phyloP scores from a whole-genome alignment of 1,140 invertebrate genomes.

The Brachionus calyciflorus region DNA sequence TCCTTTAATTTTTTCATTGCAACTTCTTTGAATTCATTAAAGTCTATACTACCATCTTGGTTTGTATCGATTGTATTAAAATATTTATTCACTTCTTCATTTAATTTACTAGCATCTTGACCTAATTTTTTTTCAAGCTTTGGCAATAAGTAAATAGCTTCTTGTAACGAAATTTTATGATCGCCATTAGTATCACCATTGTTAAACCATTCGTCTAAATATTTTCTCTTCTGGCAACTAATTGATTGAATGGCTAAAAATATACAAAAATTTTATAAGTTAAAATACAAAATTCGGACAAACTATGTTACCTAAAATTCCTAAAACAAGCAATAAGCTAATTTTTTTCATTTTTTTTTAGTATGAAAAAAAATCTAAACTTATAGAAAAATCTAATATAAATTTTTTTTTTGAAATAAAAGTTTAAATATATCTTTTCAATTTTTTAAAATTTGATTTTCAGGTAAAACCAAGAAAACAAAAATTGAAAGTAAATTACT shows the following conservation, averaged over 20 bases:
- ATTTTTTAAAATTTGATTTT: no score
- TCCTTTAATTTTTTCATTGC: not conserved
- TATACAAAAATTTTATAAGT: not conserved
- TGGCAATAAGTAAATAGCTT: not conserved
- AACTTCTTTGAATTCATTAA: not conserved
- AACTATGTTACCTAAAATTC: no score
- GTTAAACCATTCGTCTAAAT: not conserved
- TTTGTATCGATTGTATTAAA: slow-evolving; percentile 9
- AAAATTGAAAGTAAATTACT: no score
- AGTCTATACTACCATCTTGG: not conserved
- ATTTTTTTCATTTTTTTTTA: no score
- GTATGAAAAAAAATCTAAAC: no score
- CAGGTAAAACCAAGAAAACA: no score
- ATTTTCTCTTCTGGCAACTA: not conserved
- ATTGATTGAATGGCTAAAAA: not conserved
- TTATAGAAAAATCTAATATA: no score
- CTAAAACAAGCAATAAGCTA: no score
- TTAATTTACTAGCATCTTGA: not conserved
- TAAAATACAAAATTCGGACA: no score
- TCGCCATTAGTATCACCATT: not conserved
- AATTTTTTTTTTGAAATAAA: no score
- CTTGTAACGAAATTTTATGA: not conserved
- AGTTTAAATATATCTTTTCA: no score
- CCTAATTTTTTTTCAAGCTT: slow-evolving; percentile 8
- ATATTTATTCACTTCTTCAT: not conserved